phyloP scores from a whole-genome alignment of 2,888 invertebrate genomes.

The Busseola fusca region DNA sequence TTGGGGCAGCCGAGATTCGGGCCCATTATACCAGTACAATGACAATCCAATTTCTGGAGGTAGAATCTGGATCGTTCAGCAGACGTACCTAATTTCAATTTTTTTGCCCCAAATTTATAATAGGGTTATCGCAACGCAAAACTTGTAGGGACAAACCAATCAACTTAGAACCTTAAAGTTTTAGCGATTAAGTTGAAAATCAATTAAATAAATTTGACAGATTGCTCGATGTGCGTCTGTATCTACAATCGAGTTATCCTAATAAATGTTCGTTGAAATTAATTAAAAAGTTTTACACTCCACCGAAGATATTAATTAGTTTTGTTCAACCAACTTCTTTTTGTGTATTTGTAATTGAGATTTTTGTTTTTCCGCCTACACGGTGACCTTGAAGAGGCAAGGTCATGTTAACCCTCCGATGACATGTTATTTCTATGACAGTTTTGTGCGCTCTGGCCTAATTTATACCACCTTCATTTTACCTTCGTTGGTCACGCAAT shows the following conservation, averaged over 20 bases:
- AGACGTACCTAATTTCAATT: slow-evolving; percentile 57
- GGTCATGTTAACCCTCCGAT: slow-evolving; percentile 63
- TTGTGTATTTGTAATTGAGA: slow-evolving; percentile 13
- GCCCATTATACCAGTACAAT: slow-evolving; percentile 36
- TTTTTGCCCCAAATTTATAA: slow-evolving; percentile 51
- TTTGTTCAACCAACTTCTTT: slow-evolving; percentile 40
- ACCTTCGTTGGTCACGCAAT: slow-evolving; percentile 72
- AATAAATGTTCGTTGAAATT: slow-evolving; percentile 50
- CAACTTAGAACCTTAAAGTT: no score
- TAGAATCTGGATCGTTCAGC: slow-evolving; percentile 25
- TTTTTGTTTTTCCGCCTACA: slow-evolving; percentile 24
- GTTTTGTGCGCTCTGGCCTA: slow-evolving; percentile 66
- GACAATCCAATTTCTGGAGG: slow-evolving; percentile 39
- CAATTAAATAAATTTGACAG: no score
- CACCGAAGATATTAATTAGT: slow-evolving; percentile 51
- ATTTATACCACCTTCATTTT: slow-evolving; percentile 69
- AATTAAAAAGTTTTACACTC: slow-evolving; percentile 60
- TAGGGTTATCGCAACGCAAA: slow-evolving; percentile 44
- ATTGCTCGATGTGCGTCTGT: slow-evolving; percentile 8
- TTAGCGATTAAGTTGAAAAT: no score
- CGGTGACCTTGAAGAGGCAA: slow-evolving; percentile 63
- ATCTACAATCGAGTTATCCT: slow-evolving; percentile 43
- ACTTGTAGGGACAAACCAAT: slow-evolving; percentile 33
- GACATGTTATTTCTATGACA: slow-evolving; percentile 68
- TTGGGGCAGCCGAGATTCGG: slow-evolving; percentile 43